Evolutionary conservation across 53 echinoderm and acorn worm genomes (phyloP).

Genomic region (Holothuria leucospilota): DNA sequence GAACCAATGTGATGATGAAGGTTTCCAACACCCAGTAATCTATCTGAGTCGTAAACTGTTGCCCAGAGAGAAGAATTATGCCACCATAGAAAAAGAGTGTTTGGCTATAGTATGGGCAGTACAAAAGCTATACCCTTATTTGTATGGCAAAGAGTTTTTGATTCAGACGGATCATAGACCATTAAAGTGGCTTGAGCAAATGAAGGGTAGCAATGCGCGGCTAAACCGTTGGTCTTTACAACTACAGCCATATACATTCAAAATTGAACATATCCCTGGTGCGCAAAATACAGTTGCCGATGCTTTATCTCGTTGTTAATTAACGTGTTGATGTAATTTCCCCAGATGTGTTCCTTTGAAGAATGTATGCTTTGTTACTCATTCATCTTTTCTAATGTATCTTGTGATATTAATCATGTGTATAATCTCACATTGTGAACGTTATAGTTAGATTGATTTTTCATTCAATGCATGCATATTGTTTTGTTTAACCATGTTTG

Average conservation of each 20-base stretch:
- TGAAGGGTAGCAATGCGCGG: slow-evolving; percentile 49
- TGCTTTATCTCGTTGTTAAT: too few species aligned
- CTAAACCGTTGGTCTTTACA: slow-evolving; percentile 66
- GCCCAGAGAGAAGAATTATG: slow-evolving; percentile 61
- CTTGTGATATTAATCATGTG: too few species aligned
- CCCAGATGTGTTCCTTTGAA: too few species aligned
- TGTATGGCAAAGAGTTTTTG: slow-evolving; percentile 52
- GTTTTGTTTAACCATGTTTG: too few species aligned
- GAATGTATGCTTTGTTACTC: too few species aligned
- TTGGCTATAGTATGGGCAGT: slow-evolving; percentile 68
- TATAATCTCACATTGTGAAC: too few species aligned
- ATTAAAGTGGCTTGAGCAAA: slow-evolving; percentile 57
- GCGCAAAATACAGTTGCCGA: too few species aligned
- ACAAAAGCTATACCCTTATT: slow-evolving; percentile 66
- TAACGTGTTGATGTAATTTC: too few species aligned
- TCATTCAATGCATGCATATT: too few species aligned
- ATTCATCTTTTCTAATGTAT: too few species aligned
- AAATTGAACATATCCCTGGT: slow-evolving; percentile 57
- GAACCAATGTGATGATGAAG: slow-evolving; percentile 58
- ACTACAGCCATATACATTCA: slow-evolving; percentile 59
- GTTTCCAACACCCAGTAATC: slow-evolving; percentile 51
- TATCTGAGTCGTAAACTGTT: slow-evolving; percentile 52
- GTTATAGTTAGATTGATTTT: too few species aligned
- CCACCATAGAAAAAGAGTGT: slow-evolving; percentile 74
- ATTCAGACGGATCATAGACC: slow-evolving; percentile 74